Evolutionary conservation across 2,113 vertebrate genomes (phyloP).

Genomic region (Echinops telfairi): DNA sequence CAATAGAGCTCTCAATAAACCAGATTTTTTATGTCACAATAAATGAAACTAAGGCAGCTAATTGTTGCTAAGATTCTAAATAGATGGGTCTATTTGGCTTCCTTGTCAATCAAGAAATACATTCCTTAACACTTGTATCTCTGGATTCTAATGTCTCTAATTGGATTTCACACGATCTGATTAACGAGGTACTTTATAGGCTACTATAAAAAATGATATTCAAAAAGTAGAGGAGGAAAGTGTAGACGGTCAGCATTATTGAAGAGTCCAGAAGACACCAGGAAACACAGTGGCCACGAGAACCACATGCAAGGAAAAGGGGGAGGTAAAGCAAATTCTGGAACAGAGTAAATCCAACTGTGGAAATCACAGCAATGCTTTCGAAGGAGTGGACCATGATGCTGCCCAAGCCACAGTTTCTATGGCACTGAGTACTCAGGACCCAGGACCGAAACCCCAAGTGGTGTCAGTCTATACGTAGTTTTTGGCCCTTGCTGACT

Average conservation of each 20-base stretch:
- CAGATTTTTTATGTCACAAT: conserved; percentile 94
- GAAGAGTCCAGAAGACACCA: conserved; percentile 81
- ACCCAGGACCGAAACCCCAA: background rate
- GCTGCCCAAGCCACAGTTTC: background rate
- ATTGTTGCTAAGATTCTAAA: conserved; percentile 92
- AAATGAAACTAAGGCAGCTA: conserved; percentile 93
- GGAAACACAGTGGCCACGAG: conserved; percentile 79
- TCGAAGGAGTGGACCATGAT: background rate
- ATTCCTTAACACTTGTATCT: conserved; percentile 92
- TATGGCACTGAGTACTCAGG: background rate
- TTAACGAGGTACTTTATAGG: conserved; percentile 89
- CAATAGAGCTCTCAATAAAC: conserved; percentile 92
- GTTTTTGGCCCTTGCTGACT: background rate
- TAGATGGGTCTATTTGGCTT: conserved; percentile 92
- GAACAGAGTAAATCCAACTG: background rate
- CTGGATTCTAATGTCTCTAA: conserved; percentile 91
- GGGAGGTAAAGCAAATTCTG: background rate
- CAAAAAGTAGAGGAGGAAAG: conserved; percentile 86
- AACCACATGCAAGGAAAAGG: conserved; percentile 46
- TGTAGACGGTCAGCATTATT: conserved; percentile 85
- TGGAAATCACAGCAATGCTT: background rate
- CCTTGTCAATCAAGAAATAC: conserved; percentile 93
- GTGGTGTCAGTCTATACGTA: background rate
- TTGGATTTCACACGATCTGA: conserved; percentile 92
- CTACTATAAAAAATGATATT: conserved; percentile 86